Evolutionary conservation across 2,797 vertebrate genomes (phyloP).

Genomic region (Scleropages formosus): DNA sequence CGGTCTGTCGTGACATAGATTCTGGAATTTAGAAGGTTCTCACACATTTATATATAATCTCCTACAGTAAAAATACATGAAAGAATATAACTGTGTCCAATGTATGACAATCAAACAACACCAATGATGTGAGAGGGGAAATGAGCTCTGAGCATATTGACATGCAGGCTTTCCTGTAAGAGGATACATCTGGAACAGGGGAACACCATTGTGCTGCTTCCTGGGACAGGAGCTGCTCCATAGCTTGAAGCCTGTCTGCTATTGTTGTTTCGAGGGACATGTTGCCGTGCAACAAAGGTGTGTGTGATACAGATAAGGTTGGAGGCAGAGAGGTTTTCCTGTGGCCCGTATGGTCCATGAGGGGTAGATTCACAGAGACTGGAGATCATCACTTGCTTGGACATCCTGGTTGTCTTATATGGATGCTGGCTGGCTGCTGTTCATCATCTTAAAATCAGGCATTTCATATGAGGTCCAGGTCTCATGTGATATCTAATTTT

Average conservation of each 20-base stretch:
- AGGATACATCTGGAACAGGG: conserved; percentile 7
- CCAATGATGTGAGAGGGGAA: too few relatives aligned
- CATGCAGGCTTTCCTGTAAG: too few relatives aligned
- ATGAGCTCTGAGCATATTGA: too few relatives aligned
- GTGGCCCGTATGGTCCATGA: not conserved
- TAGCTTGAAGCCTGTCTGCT: conserved; percentile 7
- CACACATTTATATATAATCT: too few relatives aligned
- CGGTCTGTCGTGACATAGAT: too few relatives aligned
- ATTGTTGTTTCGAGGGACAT: not conserved
- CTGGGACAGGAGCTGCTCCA: not conserved
- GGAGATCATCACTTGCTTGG: not conserved
- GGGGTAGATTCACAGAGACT: not conserved
- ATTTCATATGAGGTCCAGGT: not conserved
- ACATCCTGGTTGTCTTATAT: not conserved
- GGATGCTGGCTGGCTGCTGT: not conserved
- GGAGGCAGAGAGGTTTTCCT: not conserved
- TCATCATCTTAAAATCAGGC: not conserved
- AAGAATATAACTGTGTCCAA: too few relatives aligned
- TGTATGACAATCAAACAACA: too few relatives aligned
- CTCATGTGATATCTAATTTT: too few relatives aligned
- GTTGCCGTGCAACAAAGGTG: conserved; percentile 20
- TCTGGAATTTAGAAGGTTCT: too few relatives aligned
- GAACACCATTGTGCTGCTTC: conserved; percentile 2
- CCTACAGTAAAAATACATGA: too few relatives aligned
- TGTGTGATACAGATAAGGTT: conserved; percentile 13